Evolutionary conservation across 2,888 invertebrate species (phyloP).

Genomic region (Drosophila mettleri): DNA sequence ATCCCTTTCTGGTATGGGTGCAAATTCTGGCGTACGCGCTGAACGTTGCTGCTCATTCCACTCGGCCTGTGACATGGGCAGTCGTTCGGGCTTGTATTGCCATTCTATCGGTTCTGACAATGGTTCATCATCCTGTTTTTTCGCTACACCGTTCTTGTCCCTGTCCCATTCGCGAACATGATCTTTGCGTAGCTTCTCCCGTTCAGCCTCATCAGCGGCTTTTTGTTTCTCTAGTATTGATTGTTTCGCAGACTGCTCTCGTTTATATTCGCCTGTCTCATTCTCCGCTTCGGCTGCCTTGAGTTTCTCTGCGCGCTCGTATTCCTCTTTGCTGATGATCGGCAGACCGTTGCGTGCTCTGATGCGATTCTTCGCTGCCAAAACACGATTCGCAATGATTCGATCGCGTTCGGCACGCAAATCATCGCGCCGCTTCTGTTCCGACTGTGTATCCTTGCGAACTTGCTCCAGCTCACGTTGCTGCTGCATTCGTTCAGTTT

Average conservation of each 20-base stretch:
- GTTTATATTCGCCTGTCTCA: constrained; percentile 66
- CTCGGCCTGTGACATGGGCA: constrained; percentile 84
- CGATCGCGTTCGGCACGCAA: constrained; percentile 88
- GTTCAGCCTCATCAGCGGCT: constrained; percentile 81
- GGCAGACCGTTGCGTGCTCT: constrained; percentile 90
- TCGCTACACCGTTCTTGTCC: constrained; percentile 85
- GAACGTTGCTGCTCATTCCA: constrained; percentile 88
- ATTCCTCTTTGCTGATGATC: constrained; percentile 86
- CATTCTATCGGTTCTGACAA: constrained; percentile 59
- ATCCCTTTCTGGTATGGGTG: constrained; percentile 86
- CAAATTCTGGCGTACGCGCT: constrained; percentile 91
- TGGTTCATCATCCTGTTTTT: constrained; percentile 2
- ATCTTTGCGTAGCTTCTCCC: constrained; percentile 84
- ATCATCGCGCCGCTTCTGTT: constrained; percentile 88
- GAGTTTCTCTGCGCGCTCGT: constrained; percentile 73
- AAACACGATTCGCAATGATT: constrained; percentile 89
- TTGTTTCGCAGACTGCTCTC: constrained; percentile 78
- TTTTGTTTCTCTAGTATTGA: constrained; percentile 71
- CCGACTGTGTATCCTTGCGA: constrained; percentile 89
- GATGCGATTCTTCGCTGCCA: constrained; percentile 90
- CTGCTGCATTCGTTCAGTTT: constrained; percentile 91
- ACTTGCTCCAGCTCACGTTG: constrained; percentile 91
- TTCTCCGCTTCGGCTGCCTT: constrained; percentile 34
- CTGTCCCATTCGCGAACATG: constrained; percentile 89
- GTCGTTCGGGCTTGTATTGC: constrained; percentile 82